A percentile compares a stretch with the other conserved stretches of the same genome.
Evolutionary conservation across 2,888 invertebrate genomes (phyloP).

Genomic region (Deroplatys truncata): DNA sequence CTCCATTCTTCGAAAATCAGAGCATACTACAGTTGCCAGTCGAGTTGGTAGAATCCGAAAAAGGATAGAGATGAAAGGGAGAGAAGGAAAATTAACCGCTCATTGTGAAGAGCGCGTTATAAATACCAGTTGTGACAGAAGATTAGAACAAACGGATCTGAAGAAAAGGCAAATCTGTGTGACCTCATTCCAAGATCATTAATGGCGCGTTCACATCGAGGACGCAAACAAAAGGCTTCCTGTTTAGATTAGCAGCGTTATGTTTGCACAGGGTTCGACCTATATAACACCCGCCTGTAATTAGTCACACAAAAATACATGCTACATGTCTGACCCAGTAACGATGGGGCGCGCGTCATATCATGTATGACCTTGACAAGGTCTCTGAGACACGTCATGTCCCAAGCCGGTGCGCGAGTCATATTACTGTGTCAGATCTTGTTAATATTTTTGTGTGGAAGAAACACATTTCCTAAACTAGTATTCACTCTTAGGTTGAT

Average conservation of each 20-base stretch:
- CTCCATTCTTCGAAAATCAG: too few relatives aligned
- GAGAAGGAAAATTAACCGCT: neutral
- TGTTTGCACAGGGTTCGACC: neutral
- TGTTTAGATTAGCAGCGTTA: neutral
- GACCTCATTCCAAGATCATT: neutral
- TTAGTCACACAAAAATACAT: neutral
- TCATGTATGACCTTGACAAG: neutral
- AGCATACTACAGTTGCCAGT: too few relatives aligned
- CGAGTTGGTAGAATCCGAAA: neutral
- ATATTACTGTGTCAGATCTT: neutral
- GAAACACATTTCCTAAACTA: too few relatives aligned
- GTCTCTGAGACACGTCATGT: neutral
- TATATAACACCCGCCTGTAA: neutral
- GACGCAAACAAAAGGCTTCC: neutral
- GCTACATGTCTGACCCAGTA: neutral
- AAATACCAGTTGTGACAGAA: neutral
- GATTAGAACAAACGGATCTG: neutral
- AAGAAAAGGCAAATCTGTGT: neutral
- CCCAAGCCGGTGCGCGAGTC: too few relatives aligned
- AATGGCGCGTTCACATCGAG: neutral
- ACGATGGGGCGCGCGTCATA: too few relatives aligned
- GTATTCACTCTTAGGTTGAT: too few relatives aligned
- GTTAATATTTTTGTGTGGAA: too few relatives aligned
- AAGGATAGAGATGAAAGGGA: neutral
- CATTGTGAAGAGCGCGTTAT: neutral